These are phyloP conservation scores for Adineta ricciae DNA, from an alignment of 2,888 invertebrate genomes.

Conservation along the genomic window DNA sequence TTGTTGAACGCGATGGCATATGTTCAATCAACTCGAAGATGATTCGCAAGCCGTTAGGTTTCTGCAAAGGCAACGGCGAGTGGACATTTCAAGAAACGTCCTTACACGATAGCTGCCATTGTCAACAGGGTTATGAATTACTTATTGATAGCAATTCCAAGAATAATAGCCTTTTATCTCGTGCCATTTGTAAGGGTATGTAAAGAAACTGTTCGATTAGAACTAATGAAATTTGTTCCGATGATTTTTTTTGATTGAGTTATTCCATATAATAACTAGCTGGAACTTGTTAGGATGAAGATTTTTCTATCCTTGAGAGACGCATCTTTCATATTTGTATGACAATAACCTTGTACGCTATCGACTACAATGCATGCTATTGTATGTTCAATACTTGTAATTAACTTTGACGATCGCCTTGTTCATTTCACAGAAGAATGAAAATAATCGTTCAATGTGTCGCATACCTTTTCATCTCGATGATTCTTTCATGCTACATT, in stretches of 20 bases:
- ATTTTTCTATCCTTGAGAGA: not conserved
- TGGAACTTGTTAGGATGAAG: not conserved
- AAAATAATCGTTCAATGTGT: not conserved
- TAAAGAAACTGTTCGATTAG: not conserved
- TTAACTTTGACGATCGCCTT: not conserved
- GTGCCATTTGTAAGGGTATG: constrained; percentile 15
- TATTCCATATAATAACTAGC: not conserved
- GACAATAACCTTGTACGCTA: not conserved
- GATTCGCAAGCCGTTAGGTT: constrained; percentile 17
- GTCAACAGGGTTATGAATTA: constrained; percentile 13
- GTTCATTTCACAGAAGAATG: not conserved
- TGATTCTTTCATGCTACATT: no score
- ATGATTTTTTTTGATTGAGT: not conserved
- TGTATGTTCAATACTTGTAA: not conserved
- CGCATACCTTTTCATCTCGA: not conserved
- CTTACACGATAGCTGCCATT: constrained; percentile 7
- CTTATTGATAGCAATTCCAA: not conserved
- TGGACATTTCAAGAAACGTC: constrained; percentile 19
- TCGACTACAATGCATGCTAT: not conserved
- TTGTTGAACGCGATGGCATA: constrained; percentile 24
- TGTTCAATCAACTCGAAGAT: constrained; percentile 26
- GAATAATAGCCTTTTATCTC: not conserved
- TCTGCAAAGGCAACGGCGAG: constrained; percentile 29
- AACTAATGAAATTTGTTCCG: not conserved
- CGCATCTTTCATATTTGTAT: not conserved